These are phyloP conservation scores for Clinocottus analis DNA, from an alignment of 2,113 vertebrate genomes.

Conservation along the genomic window DNA sequence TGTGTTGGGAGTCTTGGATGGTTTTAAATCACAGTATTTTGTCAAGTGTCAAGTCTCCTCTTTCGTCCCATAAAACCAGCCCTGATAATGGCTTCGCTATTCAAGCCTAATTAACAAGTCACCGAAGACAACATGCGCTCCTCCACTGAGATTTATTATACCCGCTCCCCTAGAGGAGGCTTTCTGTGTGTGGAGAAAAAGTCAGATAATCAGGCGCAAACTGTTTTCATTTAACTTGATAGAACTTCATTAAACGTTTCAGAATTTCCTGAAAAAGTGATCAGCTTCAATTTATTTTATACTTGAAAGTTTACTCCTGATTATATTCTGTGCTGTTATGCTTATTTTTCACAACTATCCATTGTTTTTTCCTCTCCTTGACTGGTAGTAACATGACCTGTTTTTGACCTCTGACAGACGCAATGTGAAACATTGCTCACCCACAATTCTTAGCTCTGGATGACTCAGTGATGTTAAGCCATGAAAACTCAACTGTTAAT, in stretches of 20 bases:
- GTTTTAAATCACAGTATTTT: constrained; percentile 47
- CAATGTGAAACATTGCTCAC: constrained; percentile 16
- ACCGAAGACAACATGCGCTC: constrained; percentile 38
- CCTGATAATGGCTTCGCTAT: constrained; percentile 62
- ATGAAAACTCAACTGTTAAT: constrained; percentile 27
- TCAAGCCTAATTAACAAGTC: constrained; percentile 66
- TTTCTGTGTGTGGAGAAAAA: constrained; percentile 27
- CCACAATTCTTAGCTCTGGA: constrained; percentile 2
- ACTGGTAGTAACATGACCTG: constrained; percentile 12
- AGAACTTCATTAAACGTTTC: not conserved
- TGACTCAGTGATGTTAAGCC: constrained; percentile 21
- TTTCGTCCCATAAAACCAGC: constrained; percentile 35
- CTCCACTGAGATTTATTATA: constrained; percentile 58
- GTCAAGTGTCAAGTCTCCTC: constrained; percentile 46
- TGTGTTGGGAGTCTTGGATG: constrained; percentile 4
- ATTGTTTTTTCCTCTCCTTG: not conserved
- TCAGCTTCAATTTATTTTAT: constrained; percentile 5
- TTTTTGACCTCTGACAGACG: constrained; percentile 24
- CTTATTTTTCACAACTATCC: constrained; percentile 4
- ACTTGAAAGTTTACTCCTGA: not conserved
- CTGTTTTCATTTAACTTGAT: constrained; percentile 33
- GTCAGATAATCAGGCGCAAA: constrained; percentile 27
- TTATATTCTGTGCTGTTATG: not conserved
- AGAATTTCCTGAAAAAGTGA: constrained; percentile 4
- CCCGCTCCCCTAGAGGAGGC: constrained; percentile 27